Base-by-base conservation (phyloP, 2,888 invertebrate genomes). In the Scaptomyza reducta region DNA sequence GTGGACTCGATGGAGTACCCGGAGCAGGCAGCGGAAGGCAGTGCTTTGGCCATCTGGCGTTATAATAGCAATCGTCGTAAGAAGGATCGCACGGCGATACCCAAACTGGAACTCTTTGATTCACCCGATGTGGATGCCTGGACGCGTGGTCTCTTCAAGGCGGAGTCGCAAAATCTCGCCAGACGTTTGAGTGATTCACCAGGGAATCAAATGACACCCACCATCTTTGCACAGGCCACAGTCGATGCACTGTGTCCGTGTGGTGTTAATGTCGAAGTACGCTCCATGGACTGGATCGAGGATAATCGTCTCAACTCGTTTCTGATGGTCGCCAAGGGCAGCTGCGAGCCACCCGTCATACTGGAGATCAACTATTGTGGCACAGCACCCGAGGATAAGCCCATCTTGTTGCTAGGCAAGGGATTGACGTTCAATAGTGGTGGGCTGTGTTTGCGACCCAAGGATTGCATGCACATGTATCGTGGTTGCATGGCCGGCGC, bases 161-260 rank as follows among this genome's bases (percentile, higher is more conserved):
- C 95, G 0, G 94, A 95, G 66, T 95, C 95, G 0, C 96, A 96
- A 90, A 96, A 96, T 90, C 92, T 95, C 85, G 95, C 95, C 0
- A 92, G 96, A 18, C 92, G 93, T 53, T 90, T 96, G 4, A 94
- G 94, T 82, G 96, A 96, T 86, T 93, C 94, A 1, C 96, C 96
- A 0, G 94, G 95, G 7, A 96, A 96, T 90, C 92, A 94, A 79
- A 94, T 96, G 94, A 96, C 96, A 0, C 96, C 96, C 1, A 93
- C 94, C 4, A 93, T 93, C 57, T 96, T 96, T 90, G 94, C 95
- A 0, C 93, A 95, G 89, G 91, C 94, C 0, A 93, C 94, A 1
- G 93, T 95, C 13, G 94, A 94, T 76, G 93, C 94, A 50, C 87
- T 95, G 45, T 95, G 93, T 70, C 93, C 93, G 0, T 93, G 93